Evolutionary conservation across 2,888 invertebrate genomes (phyloP).

Genomic region (Hydroisotoma schaefferi): DNA sequence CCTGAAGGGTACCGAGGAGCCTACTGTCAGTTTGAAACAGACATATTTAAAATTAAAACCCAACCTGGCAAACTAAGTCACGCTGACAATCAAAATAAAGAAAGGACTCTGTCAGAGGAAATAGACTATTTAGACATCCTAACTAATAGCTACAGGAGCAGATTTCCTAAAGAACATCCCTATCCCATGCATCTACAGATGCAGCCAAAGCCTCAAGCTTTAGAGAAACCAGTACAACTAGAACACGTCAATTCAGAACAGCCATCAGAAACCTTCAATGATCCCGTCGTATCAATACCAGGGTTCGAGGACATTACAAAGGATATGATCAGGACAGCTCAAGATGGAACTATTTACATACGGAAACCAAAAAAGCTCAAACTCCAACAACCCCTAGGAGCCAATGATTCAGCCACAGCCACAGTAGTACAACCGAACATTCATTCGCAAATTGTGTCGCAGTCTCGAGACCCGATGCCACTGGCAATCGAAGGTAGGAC

Average conservation of each 20-base stretch:
- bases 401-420: too few relatives aligned
- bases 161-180: not conserved
- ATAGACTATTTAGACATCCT: not conserved
- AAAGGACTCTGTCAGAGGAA: not conserved
- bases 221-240: not conserved
- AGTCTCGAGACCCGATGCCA: too few relatives aligned
- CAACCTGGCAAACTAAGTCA: not conserved
- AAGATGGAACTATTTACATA: conserved; percentile 11
- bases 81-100: too few relatives aligned
- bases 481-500: too few relatives aligned
- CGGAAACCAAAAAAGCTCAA: conserved; percentile 1
- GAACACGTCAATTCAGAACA: not conserved
- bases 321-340: not conserved
- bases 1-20: not conserved
- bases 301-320: conserved; percentile 8
- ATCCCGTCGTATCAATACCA: conserved; percentile 1
- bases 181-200: not conserved
- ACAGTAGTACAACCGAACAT: too few relatives aligned
- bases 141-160: conserved; percentile 9
- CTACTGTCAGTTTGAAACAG: not conserved
- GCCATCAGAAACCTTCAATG: not conserved
- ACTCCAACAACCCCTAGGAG: too few relatives aligned
- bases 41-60: not conserved
- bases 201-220: not conserved
- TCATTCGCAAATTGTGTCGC: too few relatives aligned